Base-by-base conservation (phyloP, 2,888 invertebrate genomes). In the Drosophila cognata region DNA sequence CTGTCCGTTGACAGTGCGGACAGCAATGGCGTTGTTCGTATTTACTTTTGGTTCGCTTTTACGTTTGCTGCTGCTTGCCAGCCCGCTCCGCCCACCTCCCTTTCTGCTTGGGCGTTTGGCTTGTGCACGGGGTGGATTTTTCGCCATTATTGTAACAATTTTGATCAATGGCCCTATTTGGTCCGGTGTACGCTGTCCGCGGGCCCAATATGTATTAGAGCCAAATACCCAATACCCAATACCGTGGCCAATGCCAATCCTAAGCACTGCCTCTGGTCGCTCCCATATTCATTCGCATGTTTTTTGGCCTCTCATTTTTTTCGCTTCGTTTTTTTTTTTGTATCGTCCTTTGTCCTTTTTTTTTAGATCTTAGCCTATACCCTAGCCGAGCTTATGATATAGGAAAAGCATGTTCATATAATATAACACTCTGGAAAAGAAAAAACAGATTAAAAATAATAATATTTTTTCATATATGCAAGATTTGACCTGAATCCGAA, bases 71-170 rank as follows among this genome's bases (percentile, higher is more conserved):
- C 63, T 36, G 62, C 57, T 41, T 21, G n/a, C 13, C 18, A 29
- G 18, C 43, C 62, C 59, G 28, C 51, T 31, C 36, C 43, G 25
- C 33, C 48, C 46, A 0, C 48, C 46, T 3, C 10, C 48, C 5
- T 13, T 18, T 18, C 18, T n/a, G 11, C 28, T 36, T 79, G 82
- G 71, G 67, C 72, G 79, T 81, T 75, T 50, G 67, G 46, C 64
- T 65, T 63, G 74, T 64, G 52, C 75, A 64, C 53, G 88, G 87
- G 88, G 82, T 84, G 74, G 91, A 82, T 89, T 91, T 91, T 92
- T 89, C 90, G 92, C 91, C 92, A 92, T 91, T 91, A 91, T 89
- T 91, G 91, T 91, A 82, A 81, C 91, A 91, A 84, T 90, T 91
- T 92, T 91, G 90, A 89, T 89, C 89, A 89, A 89, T 89, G 89